Evolutionary conservation across 2,797 vertebrate species (phyloP).

Genomic region (Scleropages formosus): DNA sequence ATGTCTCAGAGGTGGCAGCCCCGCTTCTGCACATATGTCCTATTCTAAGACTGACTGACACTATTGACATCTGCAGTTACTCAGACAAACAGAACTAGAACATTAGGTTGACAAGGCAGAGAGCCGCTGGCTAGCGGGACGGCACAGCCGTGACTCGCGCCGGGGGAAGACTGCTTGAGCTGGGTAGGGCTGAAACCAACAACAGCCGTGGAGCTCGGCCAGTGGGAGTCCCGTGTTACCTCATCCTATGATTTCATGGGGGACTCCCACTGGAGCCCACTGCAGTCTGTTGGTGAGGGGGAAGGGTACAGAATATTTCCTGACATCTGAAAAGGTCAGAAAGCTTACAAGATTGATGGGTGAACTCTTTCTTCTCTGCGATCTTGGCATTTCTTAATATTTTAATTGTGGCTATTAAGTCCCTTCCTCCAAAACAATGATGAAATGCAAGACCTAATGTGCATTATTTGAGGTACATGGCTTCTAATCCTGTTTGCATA

Average conservation of each 20-base stretch:
- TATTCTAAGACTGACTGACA: background rate
- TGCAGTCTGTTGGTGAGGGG: background rate
- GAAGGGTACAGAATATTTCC: background rate
- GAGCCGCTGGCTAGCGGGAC: background rate
- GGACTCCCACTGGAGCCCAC: background rate
- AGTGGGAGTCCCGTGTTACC: background rate
- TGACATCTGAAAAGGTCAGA: background rate
- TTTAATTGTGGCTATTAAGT: too few relatives aligned
- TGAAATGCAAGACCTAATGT: background rate
- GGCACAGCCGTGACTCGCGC: background rate
- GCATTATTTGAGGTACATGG: background rate
- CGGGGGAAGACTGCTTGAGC: too few relatives aligned
- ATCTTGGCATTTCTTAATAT: too few relatives aligned
- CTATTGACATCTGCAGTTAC: constrained; percentile 26
- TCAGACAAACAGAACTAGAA: constrained; percentile 23
- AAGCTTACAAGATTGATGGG: background rate
- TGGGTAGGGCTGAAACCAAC: background rate
- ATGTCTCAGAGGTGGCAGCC: too few relatives aligned
- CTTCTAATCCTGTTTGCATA: background rate
- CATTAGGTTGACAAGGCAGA: background rate
- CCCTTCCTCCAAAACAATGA: background rate
- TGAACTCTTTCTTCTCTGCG: background rate
- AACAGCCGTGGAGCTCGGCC: background rate
- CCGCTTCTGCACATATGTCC: too few relatives aligned
- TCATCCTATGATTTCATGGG: background rate